phyloP scores from a whole-genome alignment of 1,140 invertebrate species.

The Aricia agestis region DNA sequence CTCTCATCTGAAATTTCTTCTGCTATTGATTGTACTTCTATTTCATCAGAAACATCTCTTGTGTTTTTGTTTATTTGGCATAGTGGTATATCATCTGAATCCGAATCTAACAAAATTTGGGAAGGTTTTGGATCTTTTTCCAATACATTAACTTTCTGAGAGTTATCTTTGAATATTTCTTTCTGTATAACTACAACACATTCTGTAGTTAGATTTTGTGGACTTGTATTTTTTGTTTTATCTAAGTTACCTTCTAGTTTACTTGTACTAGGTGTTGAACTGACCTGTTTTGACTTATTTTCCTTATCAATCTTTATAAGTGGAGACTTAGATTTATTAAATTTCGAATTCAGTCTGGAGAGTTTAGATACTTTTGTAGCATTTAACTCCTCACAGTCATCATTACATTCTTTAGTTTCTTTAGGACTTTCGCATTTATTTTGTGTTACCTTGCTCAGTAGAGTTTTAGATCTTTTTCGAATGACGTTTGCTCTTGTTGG shows the following conservation, averaged over 20 bases:
- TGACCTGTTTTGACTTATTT: not conserved
- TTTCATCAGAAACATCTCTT: conserved; percentile 25
- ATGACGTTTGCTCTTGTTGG: conserved; percentile 29
- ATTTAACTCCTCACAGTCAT: conserved; percentile 20
- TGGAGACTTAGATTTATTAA: conserved; percentile 18
- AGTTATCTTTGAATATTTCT: conserved; percentile 30
- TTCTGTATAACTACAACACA: conserved; percentile 62
- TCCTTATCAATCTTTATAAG: conserved; percentile 17
- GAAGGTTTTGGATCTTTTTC: conserved; percentile 21
- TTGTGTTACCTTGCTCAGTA: conserved; percentile 23
- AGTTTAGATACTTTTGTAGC: conserved; percentile 26
- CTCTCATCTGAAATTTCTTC: no score
- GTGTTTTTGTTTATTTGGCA: conserved; percentile 40
- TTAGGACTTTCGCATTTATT: conserved; percentile 10
- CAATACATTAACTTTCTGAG: conserved; percentile 17
- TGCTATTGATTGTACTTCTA: not conserved
- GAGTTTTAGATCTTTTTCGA: conserved; percentile 49
- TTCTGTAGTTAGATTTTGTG: conserved; percentile 58
- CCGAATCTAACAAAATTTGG: conserved; percentile 47
- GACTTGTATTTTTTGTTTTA: conserved; percentile 38
- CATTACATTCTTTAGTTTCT: conserved; percentile 20
- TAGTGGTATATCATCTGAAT: conserved; percentile 58
- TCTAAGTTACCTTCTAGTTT: conserved; percentile 2
- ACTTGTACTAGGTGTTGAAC: not conserved
- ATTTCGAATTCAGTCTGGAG: conserved; percentile 35